A percentile compares a stretch with the other conserved stretches of the same genome.
Conservation (phyloP, 2,113 vertebrate species). For the Colinus virginianus region DNA sequence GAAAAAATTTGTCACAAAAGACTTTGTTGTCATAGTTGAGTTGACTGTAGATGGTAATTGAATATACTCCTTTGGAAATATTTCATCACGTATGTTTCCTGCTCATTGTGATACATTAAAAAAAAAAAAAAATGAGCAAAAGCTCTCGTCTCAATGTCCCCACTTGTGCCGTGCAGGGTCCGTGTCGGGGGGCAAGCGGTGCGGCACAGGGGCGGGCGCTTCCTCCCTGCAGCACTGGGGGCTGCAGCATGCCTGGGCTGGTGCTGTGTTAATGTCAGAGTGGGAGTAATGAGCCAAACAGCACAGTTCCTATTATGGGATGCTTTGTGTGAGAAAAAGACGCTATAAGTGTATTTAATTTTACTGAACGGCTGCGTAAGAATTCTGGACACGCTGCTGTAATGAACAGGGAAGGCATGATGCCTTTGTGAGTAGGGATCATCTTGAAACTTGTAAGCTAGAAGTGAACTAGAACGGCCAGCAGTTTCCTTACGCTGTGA, state of each 20-base stretch:
- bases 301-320: accelerated
- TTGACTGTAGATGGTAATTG: constrained; percentile 99
- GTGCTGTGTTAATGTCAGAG: accelerated
- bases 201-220: not conserved
- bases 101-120: constrained; percentile 99
- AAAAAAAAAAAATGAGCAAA: constrained; percentile 92
- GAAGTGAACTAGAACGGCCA: not conserved
- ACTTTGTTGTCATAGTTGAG: constrained; percentile 99
- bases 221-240: not conserved
- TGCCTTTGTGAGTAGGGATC: not conserved
- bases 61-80: constrained; percentile 99
- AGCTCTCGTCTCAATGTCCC: constrained; percentile 74
- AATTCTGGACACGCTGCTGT: not conserved
- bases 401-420: not conserved
- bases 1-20: constrained; percentile 95
- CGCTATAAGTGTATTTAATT: not conserved
- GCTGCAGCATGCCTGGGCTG: not conserved
- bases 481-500: not conserved
- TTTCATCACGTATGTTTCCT: constrained; percentile 99
- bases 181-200: not conserved
- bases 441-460: not conserved
- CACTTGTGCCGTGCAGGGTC: constrained; percentile 52
- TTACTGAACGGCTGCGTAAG: not conserved
- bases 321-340: not conserved
- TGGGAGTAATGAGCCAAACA: not conserved